Evolutionary conservation across 1,140 invertebrate species (phyloP).

Genomic region (Anadara kagoshimensis): DNA sequence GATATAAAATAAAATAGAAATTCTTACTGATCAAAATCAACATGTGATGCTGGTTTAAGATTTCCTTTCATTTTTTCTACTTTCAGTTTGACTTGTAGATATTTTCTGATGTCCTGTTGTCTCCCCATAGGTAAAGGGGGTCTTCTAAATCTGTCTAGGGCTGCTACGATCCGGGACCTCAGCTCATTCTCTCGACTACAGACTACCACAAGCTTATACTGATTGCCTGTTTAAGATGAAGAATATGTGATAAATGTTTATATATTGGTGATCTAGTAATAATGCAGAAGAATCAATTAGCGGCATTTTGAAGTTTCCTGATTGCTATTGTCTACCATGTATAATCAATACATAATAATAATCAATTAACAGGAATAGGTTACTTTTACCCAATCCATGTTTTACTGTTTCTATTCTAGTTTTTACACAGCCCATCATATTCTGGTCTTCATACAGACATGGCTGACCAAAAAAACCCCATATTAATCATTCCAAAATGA

Average conservation of each 20-base stretch:
- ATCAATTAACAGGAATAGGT: too few species aligned
- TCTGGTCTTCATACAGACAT: too few species aligned
- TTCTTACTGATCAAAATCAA: constrained; percentile 46
- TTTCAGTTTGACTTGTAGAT: constrained; percentile 27
- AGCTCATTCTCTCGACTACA: constrained; percentile 22
- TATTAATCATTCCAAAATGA: too few species aligned
- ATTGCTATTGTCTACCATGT: too few species aligned
- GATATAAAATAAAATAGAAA: too few species aligned
- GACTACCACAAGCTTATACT: constrained; percentile 18
- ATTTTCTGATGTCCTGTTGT: constrained; percentile 9
- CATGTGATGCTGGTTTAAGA: constrained; percentile 21
- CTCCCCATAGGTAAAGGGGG: constrained; percentile 7
- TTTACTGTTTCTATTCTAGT: too few species aligned
- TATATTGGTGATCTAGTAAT: constrained; percentile 23
- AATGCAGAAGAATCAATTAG: constrained; percentile 14
- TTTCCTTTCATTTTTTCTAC: constrained; percentile 3
- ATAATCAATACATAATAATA: too few species aligned
- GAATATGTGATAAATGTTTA: constrained; percentile 19
- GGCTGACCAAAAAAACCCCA: too few species aligned
- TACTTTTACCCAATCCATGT: too few species aligned
- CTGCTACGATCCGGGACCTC: constrained; percentile 9
- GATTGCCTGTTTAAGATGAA: background rate
- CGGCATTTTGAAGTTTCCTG: constrained; percentile 34
- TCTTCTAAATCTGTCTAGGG: constrained; percentile 12
- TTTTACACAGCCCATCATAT: too few species aligned